Base-by-base conservation (phyloP, 2,888 invertebrate species). In the Temnothorax unifasciatus region DNA sequence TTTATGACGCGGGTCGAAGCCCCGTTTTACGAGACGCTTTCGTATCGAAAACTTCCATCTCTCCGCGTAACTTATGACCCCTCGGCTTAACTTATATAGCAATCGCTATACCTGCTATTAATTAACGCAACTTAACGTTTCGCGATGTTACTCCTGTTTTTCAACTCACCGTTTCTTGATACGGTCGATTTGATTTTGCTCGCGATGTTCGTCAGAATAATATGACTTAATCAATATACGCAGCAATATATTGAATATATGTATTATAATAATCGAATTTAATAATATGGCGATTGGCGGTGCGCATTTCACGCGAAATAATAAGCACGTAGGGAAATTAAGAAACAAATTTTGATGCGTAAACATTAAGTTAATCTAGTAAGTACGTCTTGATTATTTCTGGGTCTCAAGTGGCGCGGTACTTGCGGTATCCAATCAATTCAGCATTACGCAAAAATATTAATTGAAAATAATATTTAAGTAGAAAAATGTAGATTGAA, bases 11-110 rank as follows among this genome's bases (percentile, higher is more conserved):
- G 57, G 76, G 71, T 85, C 88, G 63, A 81, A 59, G 50, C 81
- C 64, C 73, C 77, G 82, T 88, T 90, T 87, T 87, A 90, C 84
- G 90, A 88, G 85, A 88, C 82, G 69, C 57, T 83, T 66, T 82
- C 82, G 57, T 68, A 85, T 86, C 82, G 83, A 90, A 89, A 88
- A 86, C 66, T 89, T 90, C 68, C 76, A 85, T 85, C 63, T 75
- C 57, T 15, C 57, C 21, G 21, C 29, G 82, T 50, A 81, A 81
- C 73, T 81, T 81, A 81, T 81, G 68, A 81, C 47, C 54, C 29
- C 15, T n/a, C 54, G 25, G 41, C 52, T 81, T 82, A 82, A 83
- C 63, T 63, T 75, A 74, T 75, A 74, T 73, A 73, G 9, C 50
- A 44, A 18, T 57, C 47, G 71, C 63, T 59, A 25, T 66, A 47